A percentile compares a stretch with the other conserved stretches of the same genome.
phyloP scores from a whole-genome alignment of 2,888 invertebrate genomes.

The Volucella inanis region DNA sequence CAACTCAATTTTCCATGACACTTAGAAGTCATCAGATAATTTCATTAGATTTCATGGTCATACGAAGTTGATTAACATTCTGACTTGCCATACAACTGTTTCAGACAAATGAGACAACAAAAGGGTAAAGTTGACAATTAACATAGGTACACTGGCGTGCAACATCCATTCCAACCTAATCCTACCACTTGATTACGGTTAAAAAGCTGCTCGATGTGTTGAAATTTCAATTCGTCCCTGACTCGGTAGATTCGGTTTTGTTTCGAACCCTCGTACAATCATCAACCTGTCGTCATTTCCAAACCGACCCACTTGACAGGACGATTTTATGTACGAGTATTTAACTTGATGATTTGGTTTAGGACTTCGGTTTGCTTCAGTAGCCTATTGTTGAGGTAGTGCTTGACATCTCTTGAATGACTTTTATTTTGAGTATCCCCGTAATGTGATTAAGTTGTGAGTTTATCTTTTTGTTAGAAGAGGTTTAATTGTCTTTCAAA shows the following conservation, averaged over 20 bases:
- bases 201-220: constrained; percentile 8
- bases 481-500: no score
- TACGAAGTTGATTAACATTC: not conserved
- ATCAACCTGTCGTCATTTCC: not conserved
- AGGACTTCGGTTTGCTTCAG: constrained; percentile 11
- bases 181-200: constrained; percentile 21
- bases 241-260: not conserved
- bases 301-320: not conserved
- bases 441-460: no score
- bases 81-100: not conserved
- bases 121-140: constrained; percentile 10
- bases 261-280: not conserved
- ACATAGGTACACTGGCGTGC: not conserved
- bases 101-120: not conserved
- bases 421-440: constrained; percentile 1
- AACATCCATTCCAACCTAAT: not conserved
- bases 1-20: no score
- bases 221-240: not conserved
- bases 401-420: not conserved
- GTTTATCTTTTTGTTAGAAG: no score
- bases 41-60: no score
- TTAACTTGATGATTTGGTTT: constrained; percentile 18
- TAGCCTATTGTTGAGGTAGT: not conserved
- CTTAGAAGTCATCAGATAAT: no score
- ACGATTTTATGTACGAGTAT: not conserved